phyloP scores from a whole-genome alignment of 2,797 vertebrate species.

The Anolis apletophallus region DNA sequence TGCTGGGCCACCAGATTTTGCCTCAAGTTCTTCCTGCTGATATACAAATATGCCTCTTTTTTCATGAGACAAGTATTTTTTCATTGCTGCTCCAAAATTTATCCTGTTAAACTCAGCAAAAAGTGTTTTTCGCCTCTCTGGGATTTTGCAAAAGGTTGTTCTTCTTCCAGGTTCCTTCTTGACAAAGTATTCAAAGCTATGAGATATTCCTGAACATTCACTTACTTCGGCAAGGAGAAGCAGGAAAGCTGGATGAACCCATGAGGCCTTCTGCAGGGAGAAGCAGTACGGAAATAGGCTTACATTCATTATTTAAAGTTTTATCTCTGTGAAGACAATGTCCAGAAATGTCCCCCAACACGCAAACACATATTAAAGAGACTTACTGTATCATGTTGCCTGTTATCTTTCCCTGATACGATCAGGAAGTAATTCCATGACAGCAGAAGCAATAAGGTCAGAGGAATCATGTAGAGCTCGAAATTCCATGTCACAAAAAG shows the following conservation, averaged over 20 bases:
- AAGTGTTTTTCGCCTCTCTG: not conserved
- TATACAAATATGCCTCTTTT: not conserved
- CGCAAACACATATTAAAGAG: conserved; percentile 20
- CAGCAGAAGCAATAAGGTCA: conserved; percentile 89
- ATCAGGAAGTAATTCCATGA: conserved; percentile 97
- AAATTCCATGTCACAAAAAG: conserved; percentile 98
- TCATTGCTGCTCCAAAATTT: not conserved
- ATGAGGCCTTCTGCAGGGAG: not conserved
- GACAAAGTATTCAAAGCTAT: not conserved
- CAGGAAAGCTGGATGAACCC: not conserved
- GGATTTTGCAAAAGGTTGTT: not conserved
- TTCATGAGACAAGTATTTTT: not conserved
- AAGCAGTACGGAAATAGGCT: not conserved
- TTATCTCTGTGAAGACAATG: conserved; percentile 21
- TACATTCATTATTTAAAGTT: conserved; percentile 40
- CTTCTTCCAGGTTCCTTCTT: not conserved
- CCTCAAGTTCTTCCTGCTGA: not conserved
- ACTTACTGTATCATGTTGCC: conserved; percentile 91
- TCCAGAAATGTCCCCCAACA: conserved; percentile 40
- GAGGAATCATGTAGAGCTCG: conserved; percentile 97
- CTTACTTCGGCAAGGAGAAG: no score
- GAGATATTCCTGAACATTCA: no score
- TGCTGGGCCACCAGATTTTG: no score
- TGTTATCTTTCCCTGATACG: conserved; percentile 92
- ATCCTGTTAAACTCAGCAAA: not conserved